phyloP scores from a whole-genome alignment of 2,797 vertebrate species.

The Natrix natrix region DNA sequence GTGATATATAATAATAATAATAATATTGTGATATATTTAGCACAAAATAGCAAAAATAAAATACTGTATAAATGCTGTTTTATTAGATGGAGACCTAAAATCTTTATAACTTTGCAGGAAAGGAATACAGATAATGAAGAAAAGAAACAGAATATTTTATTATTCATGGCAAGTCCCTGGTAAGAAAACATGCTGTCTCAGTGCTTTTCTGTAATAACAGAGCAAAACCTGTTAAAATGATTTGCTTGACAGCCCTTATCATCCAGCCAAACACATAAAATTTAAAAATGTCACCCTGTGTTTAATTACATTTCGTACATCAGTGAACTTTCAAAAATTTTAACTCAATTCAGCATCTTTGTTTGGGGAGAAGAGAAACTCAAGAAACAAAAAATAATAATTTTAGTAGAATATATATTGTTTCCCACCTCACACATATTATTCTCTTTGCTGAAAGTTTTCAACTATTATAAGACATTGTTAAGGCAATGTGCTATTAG shows the following conservation, averaged over 20 bases:
- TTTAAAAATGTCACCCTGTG: constrained; percentile 45
- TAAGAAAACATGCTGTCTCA: constrained; percentile 33
- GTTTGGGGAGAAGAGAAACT: neutral
- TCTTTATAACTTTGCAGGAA: neutral
- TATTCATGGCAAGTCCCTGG: constrained; percentile 27
- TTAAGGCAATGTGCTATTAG: neutral
- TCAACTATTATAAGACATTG: neutral
- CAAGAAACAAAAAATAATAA: neutral
- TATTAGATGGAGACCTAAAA: constrained; percentile 14
- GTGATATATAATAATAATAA: too few relatives aligned
- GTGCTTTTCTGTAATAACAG: constrained; percentile 34
- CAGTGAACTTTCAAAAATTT: constrained; percentile 36
- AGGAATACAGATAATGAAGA: constrained; percentile 22
- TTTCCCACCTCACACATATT: neutral
- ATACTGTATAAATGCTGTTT: constrained; percentile 23
- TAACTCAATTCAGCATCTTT: constrained; percentile 20
- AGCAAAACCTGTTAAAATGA: neutral
- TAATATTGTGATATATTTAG: neutral
- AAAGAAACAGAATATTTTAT: constrained; percentile 30
- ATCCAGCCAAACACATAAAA: constrained; percentile 17
- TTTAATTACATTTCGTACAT: constrained; percentile 43
- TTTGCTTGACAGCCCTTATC: constrained; percentile 32
- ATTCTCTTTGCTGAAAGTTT: neutral
- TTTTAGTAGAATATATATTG: neutral
- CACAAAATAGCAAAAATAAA: constrained; percentile 11